A percentile compares a stretch with the other conserved stretches of the same genome.
Conservation (phyloP, 2,888 invertebrate genomes). For the Drosophila melanosoma region DNA sequence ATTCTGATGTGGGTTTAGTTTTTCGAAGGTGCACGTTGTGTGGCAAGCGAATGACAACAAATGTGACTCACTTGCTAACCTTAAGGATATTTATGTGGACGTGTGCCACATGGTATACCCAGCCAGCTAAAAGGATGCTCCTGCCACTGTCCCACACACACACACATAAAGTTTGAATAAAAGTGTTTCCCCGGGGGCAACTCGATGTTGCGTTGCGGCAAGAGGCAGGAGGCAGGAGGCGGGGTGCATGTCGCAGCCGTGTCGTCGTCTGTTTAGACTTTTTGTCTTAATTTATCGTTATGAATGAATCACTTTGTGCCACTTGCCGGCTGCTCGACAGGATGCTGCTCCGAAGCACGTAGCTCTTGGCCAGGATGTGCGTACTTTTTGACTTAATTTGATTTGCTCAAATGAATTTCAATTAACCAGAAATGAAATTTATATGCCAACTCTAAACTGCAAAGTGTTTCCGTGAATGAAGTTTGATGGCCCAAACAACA, state of each 20-base stretch:
- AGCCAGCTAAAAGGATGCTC: constrained; percentile 49
- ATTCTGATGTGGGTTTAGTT: constrained; percentile 42
- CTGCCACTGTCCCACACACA: background rate
- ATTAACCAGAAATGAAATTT: constrained; percentile 75
- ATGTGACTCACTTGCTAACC: constrained; percentile 55
- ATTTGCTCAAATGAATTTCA: constrained; percentile 80
- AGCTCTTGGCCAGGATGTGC: constrained; percentile 62
- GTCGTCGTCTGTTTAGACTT: constrained; percentile 49
- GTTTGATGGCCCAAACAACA: constrained; percentile 3
- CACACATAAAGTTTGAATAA: constrained; percentile 62
- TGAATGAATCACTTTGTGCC: constrained; percentile 75
- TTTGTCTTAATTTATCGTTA: constrained; percentile 75
- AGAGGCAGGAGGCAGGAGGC: constrained; percentile 22
- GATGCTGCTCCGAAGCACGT: constrained; percentile 47
- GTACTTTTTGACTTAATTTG: constrained; percentile 78
- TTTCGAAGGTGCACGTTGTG: constrained; percentile 38
- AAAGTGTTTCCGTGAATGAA: constrained; percentile 24
- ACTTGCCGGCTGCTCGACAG: constrained; percentile 40
- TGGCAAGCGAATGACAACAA: constrained; percentile 35
- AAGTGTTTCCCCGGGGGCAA: constrained; percentile 66
- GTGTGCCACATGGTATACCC: constrained; percentile 18
- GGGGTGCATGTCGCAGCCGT: constrained; percentile 39
- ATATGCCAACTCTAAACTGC: constrained; percentile 51
- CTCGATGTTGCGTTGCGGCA: constrained; percentile 33
- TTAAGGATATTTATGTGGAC: constrained; percentile 68